Base-by-base conservation (phyloP, 2,113 vertebrate species). In the Tragulus kanchil region DNA sequence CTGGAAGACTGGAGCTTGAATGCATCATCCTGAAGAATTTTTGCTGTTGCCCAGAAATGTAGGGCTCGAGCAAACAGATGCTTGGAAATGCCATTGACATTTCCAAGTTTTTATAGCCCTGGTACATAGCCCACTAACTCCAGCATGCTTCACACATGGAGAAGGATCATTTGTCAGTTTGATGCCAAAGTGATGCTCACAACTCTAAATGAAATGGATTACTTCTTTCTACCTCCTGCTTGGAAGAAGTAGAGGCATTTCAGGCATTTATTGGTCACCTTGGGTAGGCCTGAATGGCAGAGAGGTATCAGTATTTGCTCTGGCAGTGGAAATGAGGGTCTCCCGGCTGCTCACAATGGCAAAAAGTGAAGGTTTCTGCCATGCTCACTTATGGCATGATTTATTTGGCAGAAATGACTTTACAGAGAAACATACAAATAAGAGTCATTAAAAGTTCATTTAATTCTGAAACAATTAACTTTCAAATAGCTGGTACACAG, bases 11-110 rank as follows among this genome's bases (percentile, higher is more conserved):
- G 96, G 78, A 92, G 61, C 86, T 95, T 85, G 62, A 95, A 97
- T 89, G 59, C 77, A 97, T 96, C 97, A 98, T 96, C 96, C 94
- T 97, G 94, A 89, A 48, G 92, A 95, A 59, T 86, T 93, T 92
- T 87, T 96, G 94, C 61, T 85, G 69, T 97, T 98, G 95, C 96
- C 94, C 1, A 97, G 94, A 98, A 98, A 97, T 31, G 97, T 75
- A 93, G 97, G 98, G 97, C 93, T 26, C 94, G 84, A 97, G 93
- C 93, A 95, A 96, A 94, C 67, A 97, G 85, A 93, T 98, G 56
- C 93, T 92, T 89, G 17, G 89, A 96, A 93, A 94, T 94, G 92
- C 90, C 79, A 31, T 42, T 96, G 96, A 96, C 87, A 90, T 85
- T 91, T 90, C 92, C 91, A 97, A 97, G 96, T 92, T 96, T 54